These are phyloP conservation scores for Isoperla grammatica DNA, from an alignment of 2,888 invertebrate genomes.

Conservation along the genomic window DNA sequence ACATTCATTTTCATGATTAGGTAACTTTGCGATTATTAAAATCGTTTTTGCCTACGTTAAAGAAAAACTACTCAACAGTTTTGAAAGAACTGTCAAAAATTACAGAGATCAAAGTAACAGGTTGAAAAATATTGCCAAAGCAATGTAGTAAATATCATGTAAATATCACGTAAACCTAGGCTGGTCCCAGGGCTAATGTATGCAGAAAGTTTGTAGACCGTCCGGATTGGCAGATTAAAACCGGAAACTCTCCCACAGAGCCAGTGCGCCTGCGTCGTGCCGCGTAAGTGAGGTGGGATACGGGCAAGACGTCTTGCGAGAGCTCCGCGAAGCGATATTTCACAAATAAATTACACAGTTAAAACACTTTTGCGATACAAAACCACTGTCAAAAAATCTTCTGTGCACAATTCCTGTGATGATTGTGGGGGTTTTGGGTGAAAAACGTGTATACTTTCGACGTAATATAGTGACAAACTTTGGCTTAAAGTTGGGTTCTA, in stretches of 20 bases:
- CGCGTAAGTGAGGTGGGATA: slow-evolving; percentile 37
- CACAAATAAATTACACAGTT: slow-evolving; percentile 33
- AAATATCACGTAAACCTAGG: no score
- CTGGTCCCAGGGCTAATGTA: no score
- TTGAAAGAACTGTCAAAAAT: no score
- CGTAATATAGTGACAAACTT: slow-evolving; percentile 30
- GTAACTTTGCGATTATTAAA: no score
- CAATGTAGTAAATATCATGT: no score
- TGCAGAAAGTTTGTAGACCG: no score
- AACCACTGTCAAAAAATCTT: slow-evolving; percentile 28
- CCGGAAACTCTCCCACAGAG: slow-evolving; percentile 4
- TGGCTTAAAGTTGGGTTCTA: slow-evolving; percentile 29
- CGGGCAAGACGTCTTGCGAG: slow-evolving; percentile 36
- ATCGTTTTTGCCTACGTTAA: no score
- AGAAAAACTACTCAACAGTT: no score
- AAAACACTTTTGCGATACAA: slow-evolving; percentile 26
- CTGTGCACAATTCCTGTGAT: slow-evolving; percentile 26
- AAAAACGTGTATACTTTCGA: slow-evolving; percentile 29
- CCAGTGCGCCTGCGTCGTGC: slow-evolving; percentile 37
- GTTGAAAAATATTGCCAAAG: no score
- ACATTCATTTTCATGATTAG: no score
- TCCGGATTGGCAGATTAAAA: not conserved
- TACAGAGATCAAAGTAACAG: no score
- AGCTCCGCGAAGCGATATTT: slow-evolving; percentile 37
- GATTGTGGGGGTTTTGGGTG: slow-evolving; percentile 25